Conservation (phyloP, 1,140 invertebrate species). For the Cotesia typhae region DNA sequence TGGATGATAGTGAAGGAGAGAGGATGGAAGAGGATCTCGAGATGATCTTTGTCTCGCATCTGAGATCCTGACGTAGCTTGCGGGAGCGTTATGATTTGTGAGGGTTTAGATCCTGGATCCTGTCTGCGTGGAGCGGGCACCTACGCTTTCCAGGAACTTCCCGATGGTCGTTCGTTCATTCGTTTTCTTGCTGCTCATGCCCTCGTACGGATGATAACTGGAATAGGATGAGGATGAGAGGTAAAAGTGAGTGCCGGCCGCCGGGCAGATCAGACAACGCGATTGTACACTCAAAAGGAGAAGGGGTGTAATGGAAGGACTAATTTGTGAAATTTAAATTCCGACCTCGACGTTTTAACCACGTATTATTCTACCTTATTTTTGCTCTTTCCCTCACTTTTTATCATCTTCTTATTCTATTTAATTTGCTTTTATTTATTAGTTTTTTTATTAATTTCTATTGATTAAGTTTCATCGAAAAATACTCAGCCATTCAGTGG, state of each 20-base stretch:
- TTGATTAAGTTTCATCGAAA: neutral
- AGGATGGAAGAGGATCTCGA: slow-evolving; percentile 33
- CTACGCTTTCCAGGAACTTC: slow-evolving; percentile 58
- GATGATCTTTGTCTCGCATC: slow-evolving; percentile 50
- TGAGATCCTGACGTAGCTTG: slow-evolving; percentile 30
- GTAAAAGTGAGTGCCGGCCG: slow-evolving; percentile 29
- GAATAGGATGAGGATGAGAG: slow-evolving; percentile 31
- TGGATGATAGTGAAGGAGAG: slow-evolving; percentile 14
- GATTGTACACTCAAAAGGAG: slow-evolving; percentile 48
- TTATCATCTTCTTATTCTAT: too few species aligned
- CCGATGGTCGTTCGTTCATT: slow-evolving; percentile 14
- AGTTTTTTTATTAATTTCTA: neutral
- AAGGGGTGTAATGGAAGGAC: slow-evolving; percentile 63
- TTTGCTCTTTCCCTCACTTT: neutral
- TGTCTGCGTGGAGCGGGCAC: slow-evolving; percentile 47
- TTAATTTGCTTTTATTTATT: neutral
- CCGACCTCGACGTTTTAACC: slow-evolving; percentile 55
- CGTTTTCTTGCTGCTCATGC: slow-evolving; percentile 16
- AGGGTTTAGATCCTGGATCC: slow-evolving; percentile 53
- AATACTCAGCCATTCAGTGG: slow-evolving; percentile 9
- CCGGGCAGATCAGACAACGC: slow-evolving; percentile 49
- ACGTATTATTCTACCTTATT: neutral
- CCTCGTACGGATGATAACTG: slow-evolving; percentile 39
- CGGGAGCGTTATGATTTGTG: slow-evolving; percentile 58
- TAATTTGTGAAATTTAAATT: slow-evolving; percentile 67